Evolutionary conservation across 2,888 invertebrate genomes (phyloP), one percentile per base, ranked within the genome.

Genomic region (Meteorus cinctellus): DNA sequence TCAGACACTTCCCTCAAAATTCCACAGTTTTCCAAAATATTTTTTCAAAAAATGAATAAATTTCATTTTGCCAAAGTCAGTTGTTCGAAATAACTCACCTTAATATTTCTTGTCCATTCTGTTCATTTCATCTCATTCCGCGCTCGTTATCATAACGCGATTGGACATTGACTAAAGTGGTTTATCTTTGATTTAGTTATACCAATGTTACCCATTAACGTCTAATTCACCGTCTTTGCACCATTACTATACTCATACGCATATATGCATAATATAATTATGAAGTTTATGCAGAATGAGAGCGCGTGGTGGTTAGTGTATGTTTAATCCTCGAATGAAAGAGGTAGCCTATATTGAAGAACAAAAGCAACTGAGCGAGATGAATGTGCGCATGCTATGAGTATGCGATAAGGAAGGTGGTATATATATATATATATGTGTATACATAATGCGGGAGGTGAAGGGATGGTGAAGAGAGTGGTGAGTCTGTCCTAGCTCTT

Each of bases 111-210:
- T 10, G 4, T 41, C 66, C 2, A 2, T 1, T 66, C 41, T 12
- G 24, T 12, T 66, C 19, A 10, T 24, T 36, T 14, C 12, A 36
- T 24, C 36, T 36, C 12, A 2, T 41, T 41, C 41, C 41, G n/a
- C 16, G 16, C 16, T 4, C 4, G 24, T 63, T 72, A 59, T 62
- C 74, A 69, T 69, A 59, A 55, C 29, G 77, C 86, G 80, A 86
- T 85, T 85, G 83, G 85, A 84, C 85, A 83, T 14, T 16, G 84
- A 83, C 84, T 85, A 86, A 88, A 89, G 88, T 89, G 87, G 88
- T 89, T 88, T 88, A 87, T 87, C 88, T 89, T 89, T 89, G 88
- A 89, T 89, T 88, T 88, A 88, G 85, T 86, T 83, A 84, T 83
- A 84, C 80, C 83, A 84, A 79, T 75, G 62, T 81, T 81, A 77